These are phyloP conservation scores for Ceyx margarethae DNA, from an alignment of 2,113 vertebrate genomes.

Conservation along the genomic window DNA sequence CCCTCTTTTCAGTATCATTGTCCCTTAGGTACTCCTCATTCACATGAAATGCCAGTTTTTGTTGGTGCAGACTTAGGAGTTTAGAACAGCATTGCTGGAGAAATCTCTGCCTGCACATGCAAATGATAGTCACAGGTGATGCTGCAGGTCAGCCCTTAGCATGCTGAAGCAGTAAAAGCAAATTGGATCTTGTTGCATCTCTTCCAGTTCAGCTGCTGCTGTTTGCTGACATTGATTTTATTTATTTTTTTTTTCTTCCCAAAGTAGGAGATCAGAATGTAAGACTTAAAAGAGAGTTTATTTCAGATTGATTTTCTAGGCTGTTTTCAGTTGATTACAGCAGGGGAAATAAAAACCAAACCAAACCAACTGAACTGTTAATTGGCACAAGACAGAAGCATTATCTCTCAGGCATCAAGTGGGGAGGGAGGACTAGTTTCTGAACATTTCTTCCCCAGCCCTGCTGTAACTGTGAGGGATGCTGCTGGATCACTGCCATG, in stretches of 20 bases:
- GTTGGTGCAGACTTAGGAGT: neutral
- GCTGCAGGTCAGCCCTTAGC: neutral
- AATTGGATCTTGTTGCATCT: neutral
- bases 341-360: neutral
- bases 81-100: neutral
- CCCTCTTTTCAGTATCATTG: neutral
- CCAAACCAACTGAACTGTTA: neutral
- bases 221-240: neutral
- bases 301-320: neutral
- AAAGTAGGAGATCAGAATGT: neutral
- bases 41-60: neutral
- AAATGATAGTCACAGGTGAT: neutral
- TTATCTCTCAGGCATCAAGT: neutral
- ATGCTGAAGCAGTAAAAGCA: neutral
- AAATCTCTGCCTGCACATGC: neutral
- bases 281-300: neutral
- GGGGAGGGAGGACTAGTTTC: neutral
- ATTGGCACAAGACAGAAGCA: neutral
- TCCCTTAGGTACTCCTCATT: neutral
- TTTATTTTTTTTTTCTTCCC: neutral
- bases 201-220: neutral
- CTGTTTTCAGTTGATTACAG: neutral
- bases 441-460: slow-evolving; percentile 15
- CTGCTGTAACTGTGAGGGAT: slow-evolving; percentile 21
- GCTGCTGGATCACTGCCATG: slow-evolving; percentile 56